A percentile compares a stretch with the other conserved stretches of the same genome.
Evolutionary conservation across 2,113 vertebrate genomes (phyloP).

Genomic region (Psephotus haematonotus): DNA sequence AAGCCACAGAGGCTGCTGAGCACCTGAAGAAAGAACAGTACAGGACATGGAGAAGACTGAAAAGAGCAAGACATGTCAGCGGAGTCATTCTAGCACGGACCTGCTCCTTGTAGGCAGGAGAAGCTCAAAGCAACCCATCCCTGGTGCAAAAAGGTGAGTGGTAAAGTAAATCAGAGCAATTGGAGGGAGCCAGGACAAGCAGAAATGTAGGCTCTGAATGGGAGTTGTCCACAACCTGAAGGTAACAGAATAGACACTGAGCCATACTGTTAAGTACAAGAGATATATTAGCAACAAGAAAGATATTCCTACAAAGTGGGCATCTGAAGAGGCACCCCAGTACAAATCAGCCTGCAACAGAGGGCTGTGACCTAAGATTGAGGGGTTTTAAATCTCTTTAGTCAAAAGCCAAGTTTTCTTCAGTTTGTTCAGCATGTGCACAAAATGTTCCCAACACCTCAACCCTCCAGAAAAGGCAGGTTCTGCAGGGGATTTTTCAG

Average conservation of each 20-base stretch:
- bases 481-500: slow-evolving; percentile 18
- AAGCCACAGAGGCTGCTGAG: background rate
- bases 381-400: background rate
- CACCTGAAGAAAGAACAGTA: background rate
- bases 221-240: background rate
- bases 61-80: background rate
- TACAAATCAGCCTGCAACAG: background rate
- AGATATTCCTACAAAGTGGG: background rate
- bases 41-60: background rate
- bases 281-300: background rate
- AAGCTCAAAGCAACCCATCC: background rate
- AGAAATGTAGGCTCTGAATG: background rate
- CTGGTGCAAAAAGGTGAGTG: background rate
- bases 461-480: background rate
- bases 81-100: rapidly evolving
- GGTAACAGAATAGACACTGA: background rate
- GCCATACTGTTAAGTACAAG: background rate
- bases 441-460: background rate
- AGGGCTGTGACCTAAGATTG: background rate
- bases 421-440: background rate
- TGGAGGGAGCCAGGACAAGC: background rate
- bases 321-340: background rate
- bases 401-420: background rate
- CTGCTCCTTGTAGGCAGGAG: background rate
- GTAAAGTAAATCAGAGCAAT: background rate